phyloP scores from a whole-genome alignment of 2,113 vertebrate genomes.

The Nymphicus hollandicus region DNA sequence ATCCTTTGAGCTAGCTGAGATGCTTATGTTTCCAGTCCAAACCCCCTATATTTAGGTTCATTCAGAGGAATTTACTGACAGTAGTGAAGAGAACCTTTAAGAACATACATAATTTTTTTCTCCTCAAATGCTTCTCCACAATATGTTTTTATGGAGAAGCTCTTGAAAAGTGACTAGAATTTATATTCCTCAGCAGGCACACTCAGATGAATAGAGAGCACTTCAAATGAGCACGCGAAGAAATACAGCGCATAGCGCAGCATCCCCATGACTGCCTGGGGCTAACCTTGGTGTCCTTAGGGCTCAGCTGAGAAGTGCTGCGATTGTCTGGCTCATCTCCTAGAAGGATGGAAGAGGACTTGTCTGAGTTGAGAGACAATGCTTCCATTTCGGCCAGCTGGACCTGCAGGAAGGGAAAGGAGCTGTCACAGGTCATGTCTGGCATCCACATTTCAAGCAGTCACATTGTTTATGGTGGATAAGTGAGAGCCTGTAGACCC shows the following conservation, averaged over 20 bases:
- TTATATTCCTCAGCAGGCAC: background rate
- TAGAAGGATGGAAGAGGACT: conserved; percentile 89
- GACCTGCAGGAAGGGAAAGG: conserved; percentile 75
- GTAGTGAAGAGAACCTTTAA: background rate
- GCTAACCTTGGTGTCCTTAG: conserved; percentile 82
- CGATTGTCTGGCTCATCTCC: conserved; percentile 91
- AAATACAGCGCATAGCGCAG: background rate
- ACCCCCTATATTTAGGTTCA: background rate
- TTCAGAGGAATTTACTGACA: background rate
- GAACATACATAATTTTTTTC: background rate
- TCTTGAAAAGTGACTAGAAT: background rate
- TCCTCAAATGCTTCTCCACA: background rate
- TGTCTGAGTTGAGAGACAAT: conserved; percentile 92
- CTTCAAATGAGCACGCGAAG: background rate
- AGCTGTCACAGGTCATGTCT: conserved; percentile 4
- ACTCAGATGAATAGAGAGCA: background rate
- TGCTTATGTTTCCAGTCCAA: background rate
- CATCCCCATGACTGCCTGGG: background rate
- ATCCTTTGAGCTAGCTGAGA: background rate
- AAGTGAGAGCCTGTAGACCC: conserved; percentile 42
- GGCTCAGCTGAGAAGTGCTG: conserved; percentile 76
- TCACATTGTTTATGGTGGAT: conserved; percentile 15
- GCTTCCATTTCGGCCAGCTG: conserved; percentile 96
- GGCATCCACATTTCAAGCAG: background rate
- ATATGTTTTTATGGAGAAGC: background rate